Evolutionary conservation across 2,797 vertebrate genomes (phyloP), one percentile per base, ranked within the genome.

Genomic region (Microtus agrestis): DNA sequence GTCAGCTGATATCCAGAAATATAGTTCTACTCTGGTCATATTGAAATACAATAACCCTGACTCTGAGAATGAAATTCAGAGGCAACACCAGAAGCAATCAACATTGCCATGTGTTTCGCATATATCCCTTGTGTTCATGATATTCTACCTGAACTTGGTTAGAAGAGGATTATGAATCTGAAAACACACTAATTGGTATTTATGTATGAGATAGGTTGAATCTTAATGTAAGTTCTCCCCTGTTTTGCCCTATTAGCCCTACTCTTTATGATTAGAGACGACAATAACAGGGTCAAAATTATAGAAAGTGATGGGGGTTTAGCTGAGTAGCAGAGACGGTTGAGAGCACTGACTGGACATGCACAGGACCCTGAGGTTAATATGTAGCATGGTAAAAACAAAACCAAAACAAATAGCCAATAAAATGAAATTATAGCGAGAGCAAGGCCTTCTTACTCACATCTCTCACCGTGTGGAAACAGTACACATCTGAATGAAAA

Each of bases 41-140:
- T 9, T 46, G 79, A 80, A 74, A 92, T 65, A 15, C 15, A 92
- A 71, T 13, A 74, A 7, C 0, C 1, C 10, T 79, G 17, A 25
- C 13, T 95, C 48, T 88, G 86, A 63, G 46, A 48, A 46, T 73
- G 73, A 69, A 90, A 85, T 85, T 63, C 71, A 92, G 27, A 89
- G 37, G 74, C 37, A 65, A 23, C 17, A n/a, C 0, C 13, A 6
- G 81, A 56, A 65, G 12, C 48, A 76, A n/a, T 1, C 67, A 27
- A 87, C 48, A 48, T 48, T 67, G 23, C 0, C 0, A 46, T 13
- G 34, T 34, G 12, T 69, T 87, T 56, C 11, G 15, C 34, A 29
- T 61, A 19, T 87, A 51, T 79, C 12, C 37, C 54, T 54, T 82
- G 5, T 23, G 27, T 46, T 91, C 46, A 67, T 0, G 2, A 29